Evolutionary conservation across 2,797 vertebrate genomes (phyloP), one percentile per base, ranked within the genome.

Genomic region (Gymnoscopelus braueri): DNA sequence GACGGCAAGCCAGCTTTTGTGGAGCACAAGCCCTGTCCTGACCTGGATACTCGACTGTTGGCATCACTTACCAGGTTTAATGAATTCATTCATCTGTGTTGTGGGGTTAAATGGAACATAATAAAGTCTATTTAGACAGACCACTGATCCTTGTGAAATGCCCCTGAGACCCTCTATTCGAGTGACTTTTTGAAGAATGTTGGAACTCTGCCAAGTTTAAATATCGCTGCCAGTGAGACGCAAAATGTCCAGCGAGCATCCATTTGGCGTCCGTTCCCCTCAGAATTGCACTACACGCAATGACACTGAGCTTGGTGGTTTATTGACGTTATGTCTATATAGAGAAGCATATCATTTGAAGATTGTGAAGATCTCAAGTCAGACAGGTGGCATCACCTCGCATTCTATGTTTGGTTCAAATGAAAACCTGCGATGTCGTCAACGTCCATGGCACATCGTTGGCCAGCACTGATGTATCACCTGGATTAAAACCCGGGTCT

Each of bases 71-170:
- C 66, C 57, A 87, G 81, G 69, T 84, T 88, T 81, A 84, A 90
- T 87, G 87, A 86, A 88, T 68, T 80, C 78, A 84, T 75, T 82
- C 85, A 80, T 86, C 84, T 85, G 70, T 85, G 80, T 83, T 87
- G 81, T 70, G 82, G 84, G 65, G 79, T 82, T 80, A 79, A 86
- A 88, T 85, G 71, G 75, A 82, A 82, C 78, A 75, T 80, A 80
- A 74, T 86, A 80, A 86, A 81, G 78, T 88, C 85, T 78, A 74
- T 82, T 85, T 87, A 57, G 69, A 84, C 73, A 39, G 47, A 32
- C 29, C 61, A 49, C n/a, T 2, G 53, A 52, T 32, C 51, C 15
- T 39, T 51, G 44, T 8, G 5, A 50, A 44, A 63, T 32, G n/a
- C 51, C 14, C 57, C n/a, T 50, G 29, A 71, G 15, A 51, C 60